Evolutionary conservation across 2,888 invertebrate species (phyloP).

Genomic region (Drosophila paranaensis): DNA sequence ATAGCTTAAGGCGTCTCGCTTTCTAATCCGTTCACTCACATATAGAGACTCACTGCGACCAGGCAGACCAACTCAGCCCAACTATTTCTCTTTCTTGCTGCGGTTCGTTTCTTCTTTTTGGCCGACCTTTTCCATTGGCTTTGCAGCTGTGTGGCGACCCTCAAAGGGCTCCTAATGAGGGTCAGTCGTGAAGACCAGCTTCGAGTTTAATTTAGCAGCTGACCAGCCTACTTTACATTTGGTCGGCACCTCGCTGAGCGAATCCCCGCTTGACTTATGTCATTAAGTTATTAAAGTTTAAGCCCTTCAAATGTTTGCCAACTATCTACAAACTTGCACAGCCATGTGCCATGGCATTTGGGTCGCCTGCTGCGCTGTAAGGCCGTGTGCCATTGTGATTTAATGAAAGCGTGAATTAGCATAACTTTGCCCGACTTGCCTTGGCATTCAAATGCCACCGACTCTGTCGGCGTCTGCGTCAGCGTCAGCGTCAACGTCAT

Average conservation of each 20-base stretch:
- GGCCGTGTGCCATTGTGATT: conserved; percentile 54
- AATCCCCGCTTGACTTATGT: conserved; percentile 57
- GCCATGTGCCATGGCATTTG: conserved; percentile 28
- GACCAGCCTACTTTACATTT: conserved; percentile 73
- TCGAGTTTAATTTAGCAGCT: conserved; percentile 73
- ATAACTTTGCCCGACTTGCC: conserved; percentile 57
- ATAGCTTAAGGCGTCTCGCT: conserved; percentile 50
- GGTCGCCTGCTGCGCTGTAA: conserved; percentile 19
- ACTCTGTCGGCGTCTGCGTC: neutral
- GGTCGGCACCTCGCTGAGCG: conserved; percentile 20
- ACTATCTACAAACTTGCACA: conserved; percentile 62
- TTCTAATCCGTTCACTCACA: conserved; percentile 44
- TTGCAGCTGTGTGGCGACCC: conserved; percentile 24
- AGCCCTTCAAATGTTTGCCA: conserved; percentile 70
- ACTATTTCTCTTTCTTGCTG: conserved; percentile 31
- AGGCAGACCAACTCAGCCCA: neutral
- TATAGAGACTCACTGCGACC: neutral
- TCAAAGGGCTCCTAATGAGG: conserved; percentile 67
- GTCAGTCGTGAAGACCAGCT: conserved; percentile 52
- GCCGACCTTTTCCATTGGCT: conserved; percentile 58
- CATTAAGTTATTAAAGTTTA: conserved; percentile 77
- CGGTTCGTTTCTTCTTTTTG: conserved; percentile 50
- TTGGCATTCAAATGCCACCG: conserved; percentile 43
- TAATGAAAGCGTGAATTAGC: conserved; percentile 76
- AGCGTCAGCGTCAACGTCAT: conserved; percentile 24